Evolutionary conservation across 1,140 invertebrate species (phyloP).

Genomic region (Saxidomus purpurata): DNA sequence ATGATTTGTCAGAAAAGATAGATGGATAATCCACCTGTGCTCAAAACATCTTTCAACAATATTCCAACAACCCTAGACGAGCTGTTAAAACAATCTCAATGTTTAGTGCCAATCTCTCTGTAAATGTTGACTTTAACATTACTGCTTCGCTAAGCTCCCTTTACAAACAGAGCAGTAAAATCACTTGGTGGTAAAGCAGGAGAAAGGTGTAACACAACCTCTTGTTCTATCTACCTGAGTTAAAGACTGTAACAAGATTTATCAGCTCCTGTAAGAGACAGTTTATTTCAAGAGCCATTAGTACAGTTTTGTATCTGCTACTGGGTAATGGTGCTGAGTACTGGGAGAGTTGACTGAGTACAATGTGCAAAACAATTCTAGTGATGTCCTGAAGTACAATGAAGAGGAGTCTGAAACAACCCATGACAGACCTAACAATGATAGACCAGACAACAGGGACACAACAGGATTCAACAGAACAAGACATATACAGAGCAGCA

Average conservation of each 20-base stretch:
- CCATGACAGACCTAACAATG: no score
- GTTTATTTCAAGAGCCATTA: no score
- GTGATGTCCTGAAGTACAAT: no score
- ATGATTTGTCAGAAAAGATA: slow-evolving; percentile 62
- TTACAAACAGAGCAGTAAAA: slow-evolving; percentile 12
- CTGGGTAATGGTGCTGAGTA: no score
- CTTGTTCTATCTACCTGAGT: slow-evolving; percentile 14
- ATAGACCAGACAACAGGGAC: no score
- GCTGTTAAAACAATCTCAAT: slow-evolving; percentile 51
- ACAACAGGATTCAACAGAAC: no score
- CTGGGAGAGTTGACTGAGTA: no score
- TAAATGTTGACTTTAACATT: slow-evolving; percentile 48
- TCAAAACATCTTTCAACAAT: slow-evolving; percentile 47
- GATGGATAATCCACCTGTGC: slow-evolving; percentile 59
- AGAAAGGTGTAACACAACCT: neutral
- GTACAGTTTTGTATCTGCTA: no score
- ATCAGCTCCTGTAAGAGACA: neutral
- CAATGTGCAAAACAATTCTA: no score
- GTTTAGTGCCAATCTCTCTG: neutral
- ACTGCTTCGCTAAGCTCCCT: slow-evolving; percentile 4
- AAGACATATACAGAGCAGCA: no score
- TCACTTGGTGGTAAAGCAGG: neutral
- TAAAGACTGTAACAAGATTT: neutral
- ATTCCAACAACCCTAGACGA: slow-evolving; percentile 18
- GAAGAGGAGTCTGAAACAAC: no score